phyloP scores from a whole-genome alignment of 2,113 vertebrate species.

The Mellivora capensis region DNA sequence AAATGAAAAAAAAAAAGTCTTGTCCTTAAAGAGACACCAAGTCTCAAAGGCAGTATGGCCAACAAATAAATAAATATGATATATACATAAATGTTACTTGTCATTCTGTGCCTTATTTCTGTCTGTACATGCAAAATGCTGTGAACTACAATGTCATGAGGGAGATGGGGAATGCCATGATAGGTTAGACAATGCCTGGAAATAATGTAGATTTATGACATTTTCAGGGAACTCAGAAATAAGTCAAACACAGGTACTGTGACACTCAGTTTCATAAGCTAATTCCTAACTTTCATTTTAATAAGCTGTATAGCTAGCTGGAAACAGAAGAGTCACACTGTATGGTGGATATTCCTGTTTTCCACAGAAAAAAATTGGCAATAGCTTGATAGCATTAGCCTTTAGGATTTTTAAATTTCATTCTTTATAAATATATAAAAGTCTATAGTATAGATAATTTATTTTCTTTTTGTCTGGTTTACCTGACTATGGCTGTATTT shows the following conservation, averaged over 20 bases:
- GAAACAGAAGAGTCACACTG: background rate
- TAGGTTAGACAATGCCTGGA: background rate
- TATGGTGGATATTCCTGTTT: no score
- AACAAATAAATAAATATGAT: no score
- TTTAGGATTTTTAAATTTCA: background rate
- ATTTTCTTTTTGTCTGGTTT: background rate
- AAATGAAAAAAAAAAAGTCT: no score
- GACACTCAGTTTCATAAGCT: background rate
- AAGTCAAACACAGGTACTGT: background rate
- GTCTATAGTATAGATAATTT: no score
- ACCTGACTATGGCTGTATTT: background rate
- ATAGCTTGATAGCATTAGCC: background rate
- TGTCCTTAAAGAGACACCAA: background rate
- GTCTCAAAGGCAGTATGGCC: accelerated
- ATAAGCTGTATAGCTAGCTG: background rate
- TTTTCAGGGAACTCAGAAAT: background rate
- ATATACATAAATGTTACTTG: no score
- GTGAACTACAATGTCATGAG: accelerated
- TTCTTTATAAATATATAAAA: background rate
- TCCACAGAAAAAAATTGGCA: background rate
- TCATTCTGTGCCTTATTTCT: background rate
- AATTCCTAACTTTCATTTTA: background rate
- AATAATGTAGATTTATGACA: background rate
- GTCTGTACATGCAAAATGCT: background rate
- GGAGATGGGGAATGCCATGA: accelerated